phyloP scores from a whole-genome alignment of 2,888 invertebrate genomes.

The Pimpla rufipes region DNA sequence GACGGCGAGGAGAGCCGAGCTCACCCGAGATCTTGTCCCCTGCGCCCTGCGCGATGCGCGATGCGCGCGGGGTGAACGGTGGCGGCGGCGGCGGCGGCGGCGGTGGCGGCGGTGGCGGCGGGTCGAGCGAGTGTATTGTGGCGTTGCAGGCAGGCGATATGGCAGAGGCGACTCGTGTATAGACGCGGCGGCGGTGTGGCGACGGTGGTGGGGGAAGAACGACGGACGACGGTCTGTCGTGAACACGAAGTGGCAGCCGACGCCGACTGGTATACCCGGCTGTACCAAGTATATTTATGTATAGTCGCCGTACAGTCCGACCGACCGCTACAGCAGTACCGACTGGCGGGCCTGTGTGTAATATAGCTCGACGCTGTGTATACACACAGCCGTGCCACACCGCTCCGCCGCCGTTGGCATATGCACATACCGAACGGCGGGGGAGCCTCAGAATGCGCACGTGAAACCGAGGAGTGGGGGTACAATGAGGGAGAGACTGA shows the following conservation, averaged over 20 bases:
- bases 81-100: slow-evolving; percentile 13
- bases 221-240: slow-evolving; percentile 66
- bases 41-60: slow-evolving; percentile 15
- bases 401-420: background rate
- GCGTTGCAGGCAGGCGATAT: slow-evolving; percentile 45
- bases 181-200: slow-evolving; percentile 61
- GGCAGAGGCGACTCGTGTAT: slow-evolving; percentile 26
- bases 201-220: slow-evolving; percentile 62
- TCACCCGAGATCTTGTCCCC: slow-evolving; percentile 49
- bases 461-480: slow-evolving; percentile 64
- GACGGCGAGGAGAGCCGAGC: slow-evolving; percentile 56
- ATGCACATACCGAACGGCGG: slow-evolving; percentile 20
- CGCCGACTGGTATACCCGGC: slow-evolving; percentile 19
- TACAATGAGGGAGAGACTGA: slow-evolving; percentile 60
- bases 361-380: slow-evolving; percentile 43
- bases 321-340: slow-evolving; percentile 54
- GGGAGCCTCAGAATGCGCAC: slow-evolving; percentile 62
- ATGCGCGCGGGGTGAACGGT: slow-evolving; percentile 43
- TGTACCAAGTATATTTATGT: slow-evolving; percentile 50
- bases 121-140: slow-evolving; percentile 58
- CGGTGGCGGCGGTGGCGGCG: too few species aligned
- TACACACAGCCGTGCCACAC: background rate
- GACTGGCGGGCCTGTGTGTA: slow-evolving; percentile 59
- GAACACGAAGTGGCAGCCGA: slow-evolving; percentile 30
- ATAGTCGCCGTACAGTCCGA: slow-evolving; percentile 39